Percentiles rank a stretch among this genome's conserved stretches.
phyloP scores from a whole-genome alignment of 2,113 vertebrate species.

The Ceuthmochares aereus region DNA sequence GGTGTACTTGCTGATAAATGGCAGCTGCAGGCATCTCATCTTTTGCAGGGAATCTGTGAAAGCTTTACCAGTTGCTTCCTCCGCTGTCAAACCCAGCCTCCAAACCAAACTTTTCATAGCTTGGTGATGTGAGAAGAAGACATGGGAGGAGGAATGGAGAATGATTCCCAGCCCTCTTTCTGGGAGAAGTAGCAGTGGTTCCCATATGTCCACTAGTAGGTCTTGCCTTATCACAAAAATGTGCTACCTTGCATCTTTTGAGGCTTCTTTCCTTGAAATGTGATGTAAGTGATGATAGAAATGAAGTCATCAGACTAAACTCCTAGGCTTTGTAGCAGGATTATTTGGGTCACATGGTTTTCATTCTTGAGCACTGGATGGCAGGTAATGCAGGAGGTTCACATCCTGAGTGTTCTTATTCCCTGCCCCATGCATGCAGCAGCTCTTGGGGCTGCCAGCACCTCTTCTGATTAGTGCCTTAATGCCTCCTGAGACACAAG shows the following conservation, averaged over 20 bases:
- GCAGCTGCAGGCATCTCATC: fast-evolving
- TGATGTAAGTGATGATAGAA: neutral
- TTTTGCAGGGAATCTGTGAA: neutral
- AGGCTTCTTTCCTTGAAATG: neutral
- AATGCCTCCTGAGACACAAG: fast-evolving
- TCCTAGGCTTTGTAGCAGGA: neutral
- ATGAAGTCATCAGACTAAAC: neutral
- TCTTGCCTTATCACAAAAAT: neutral
- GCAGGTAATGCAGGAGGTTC: neutral
- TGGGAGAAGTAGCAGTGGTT: neutral
- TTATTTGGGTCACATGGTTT: fast-evolving
- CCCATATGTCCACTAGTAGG: neutral
- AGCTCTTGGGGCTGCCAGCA: neutral
- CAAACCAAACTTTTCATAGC: neutral
- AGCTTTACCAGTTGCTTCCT: neutral
- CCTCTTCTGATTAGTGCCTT: fast-evolving
- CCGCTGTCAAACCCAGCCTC: neutral
- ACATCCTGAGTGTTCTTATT: fast-evolving
- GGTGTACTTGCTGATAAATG: neutral
- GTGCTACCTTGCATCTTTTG: neutral
- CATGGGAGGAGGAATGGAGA: neutral
- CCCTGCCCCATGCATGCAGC: fast-evolving
- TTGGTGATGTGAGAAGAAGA: neutral
- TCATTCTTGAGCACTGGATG: neutral
- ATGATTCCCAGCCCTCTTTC: neutral